Evolutionary conservation across 2,113 vertebrate genomes (phyloP), one percentile per base, ranked within the genome.

Genomic region (Noctilio leporinus): DNA sequence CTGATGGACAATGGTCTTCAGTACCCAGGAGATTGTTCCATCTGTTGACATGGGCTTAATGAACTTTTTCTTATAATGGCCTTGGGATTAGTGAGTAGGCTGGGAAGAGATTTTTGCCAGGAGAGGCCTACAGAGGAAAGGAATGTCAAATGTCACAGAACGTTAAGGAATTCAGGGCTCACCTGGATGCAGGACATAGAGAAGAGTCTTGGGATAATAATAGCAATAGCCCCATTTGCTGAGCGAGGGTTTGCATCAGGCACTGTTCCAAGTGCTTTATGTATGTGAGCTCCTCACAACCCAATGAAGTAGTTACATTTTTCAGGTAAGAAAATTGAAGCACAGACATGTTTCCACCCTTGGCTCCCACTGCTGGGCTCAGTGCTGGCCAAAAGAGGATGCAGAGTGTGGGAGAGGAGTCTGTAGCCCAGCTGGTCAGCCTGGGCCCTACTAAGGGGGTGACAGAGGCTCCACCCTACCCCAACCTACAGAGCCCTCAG

Each of bases 21-120:
- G 78, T 7, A 53, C 3, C 24, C 7, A 64, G 76, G 67, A 78
- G 85, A 65, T 11, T 12, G 7, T 20, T 73, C 49, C 35, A 26
- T 62, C 47, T 72, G 77, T 81, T 86, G 49, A 69, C 22, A 5
- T 5, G 0, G n/a, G 53, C 64, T 83, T 30, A 65, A 43, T n/a
- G 51, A 86, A 64, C 0, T 17, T 86, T 86, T 65, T 38, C 82
- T 55, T 33, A 55, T 15, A 47, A 65, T 26, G 73, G 45, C 59
- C n/a, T 93, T 78, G 40, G 57, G 43, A 43, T 62, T 35, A 30
- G n/a, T 20, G 22, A 62, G 24, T n/a, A 62, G 30, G 59, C 77
- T 24, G 49, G 30, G 86, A 82, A 59, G 67, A 77, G 35, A 86
- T 45, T 78, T 94, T 89, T 70, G 73, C 55, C 82, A 72, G 22